Base-by-base conservation (phyloP, 1,140 invertebrate species). In the Rhopalosiphum maidis region DNA sequence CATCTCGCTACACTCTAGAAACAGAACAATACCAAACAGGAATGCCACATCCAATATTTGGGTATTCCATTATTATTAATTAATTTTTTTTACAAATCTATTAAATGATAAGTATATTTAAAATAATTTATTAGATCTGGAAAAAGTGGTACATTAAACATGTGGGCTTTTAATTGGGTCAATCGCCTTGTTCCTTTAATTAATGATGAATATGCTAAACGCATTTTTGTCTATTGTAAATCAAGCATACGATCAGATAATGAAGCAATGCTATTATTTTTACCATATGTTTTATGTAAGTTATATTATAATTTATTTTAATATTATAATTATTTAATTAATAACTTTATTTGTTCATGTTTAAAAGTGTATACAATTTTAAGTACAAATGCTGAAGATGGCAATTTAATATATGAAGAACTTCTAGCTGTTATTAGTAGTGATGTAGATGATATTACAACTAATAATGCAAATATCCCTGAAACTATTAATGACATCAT, bases 131-230 rank as follows among this genome's bases (percentile, higher is more conserved):
- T 96, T 95, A 97, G 97, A 48, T 97, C 97, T 9, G 95, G 96
- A 93, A 95, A 95, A 91, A 96, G 96, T 51, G 96, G 96, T 37
- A 96, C 96, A 46, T 97, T 97, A 94, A 96, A 97, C 94, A 96
- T 96, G 94, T 98, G 97, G 97, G 96, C 97, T n/a, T 96, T 96
- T 94, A 97, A 96, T 94, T 97, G 96, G 96, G 96, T 96, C 0
- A 95, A 95, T n/a, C 96, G 96, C 68, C 94, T 97, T 5, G 96
- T 97, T 48, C 95, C 96, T 0, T 95, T 96, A 22, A 95, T 97
- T 41, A 95, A 96, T 35, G 95, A 95, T 0, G 95, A 96, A 46
- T 95, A 95, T 46, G 96, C 96, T 35, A 95, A 95, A 35, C 95
- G 96, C 54, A 94, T 97, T 46, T 95, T 98, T 8, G 96, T 96